These are phyloP conservation scores for Muscicapa adusta DNA, from an alignment of 2,113 vertebrate genomes.

Conservation along the genomic window DNA sequence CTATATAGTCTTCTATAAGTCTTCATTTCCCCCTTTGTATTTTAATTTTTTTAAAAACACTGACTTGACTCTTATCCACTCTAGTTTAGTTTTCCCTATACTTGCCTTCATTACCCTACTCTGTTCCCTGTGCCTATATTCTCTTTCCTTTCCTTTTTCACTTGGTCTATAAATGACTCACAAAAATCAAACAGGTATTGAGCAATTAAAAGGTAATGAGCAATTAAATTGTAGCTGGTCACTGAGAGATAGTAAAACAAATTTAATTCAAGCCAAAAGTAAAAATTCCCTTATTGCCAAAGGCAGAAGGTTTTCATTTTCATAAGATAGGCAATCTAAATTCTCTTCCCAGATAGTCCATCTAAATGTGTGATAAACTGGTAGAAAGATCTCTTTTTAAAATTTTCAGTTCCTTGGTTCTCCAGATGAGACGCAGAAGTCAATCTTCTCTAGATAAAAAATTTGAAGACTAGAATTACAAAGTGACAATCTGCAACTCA, in stretches of 20 bases:
- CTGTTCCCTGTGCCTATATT: neutral
- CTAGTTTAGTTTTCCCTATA: neutral
- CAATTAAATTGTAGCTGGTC: neutral
- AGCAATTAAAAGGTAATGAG: neutral
- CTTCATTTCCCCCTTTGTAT: neutral
- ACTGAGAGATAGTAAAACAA: neutral
- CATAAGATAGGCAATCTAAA: neutral
- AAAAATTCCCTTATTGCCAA: neutral
- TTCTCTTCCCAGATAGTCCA: neutral
- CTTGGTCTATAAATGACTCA: neutral
- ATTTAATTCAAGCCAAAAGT: neutral
- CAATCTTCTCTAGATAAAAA: neutral
- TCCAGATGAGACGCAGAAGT: neutral
- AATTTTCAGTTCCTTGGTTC: neutral
- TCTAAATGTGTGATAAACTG: neutral
- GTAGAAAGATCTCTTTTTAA: neutral
- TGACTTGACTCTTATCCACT: fast-evolving
- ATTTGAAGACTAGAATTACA: neutral
- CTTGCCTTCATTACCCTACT: neutral
- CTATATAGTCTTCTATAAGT: neutral
- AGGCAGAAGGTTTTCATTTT: neutral
- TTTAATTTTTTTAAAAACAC: neutral
- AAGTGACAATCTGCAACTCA: neutral
- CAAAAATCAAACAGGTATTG: neutral
- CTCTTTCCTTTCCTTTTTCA: neutral